Evolutionary conservation across 2,797 vertebrate species (phyloP), one percentile per base, ranked within the genome.

Genomic region (Acestrorhynchus altus): DNA sequence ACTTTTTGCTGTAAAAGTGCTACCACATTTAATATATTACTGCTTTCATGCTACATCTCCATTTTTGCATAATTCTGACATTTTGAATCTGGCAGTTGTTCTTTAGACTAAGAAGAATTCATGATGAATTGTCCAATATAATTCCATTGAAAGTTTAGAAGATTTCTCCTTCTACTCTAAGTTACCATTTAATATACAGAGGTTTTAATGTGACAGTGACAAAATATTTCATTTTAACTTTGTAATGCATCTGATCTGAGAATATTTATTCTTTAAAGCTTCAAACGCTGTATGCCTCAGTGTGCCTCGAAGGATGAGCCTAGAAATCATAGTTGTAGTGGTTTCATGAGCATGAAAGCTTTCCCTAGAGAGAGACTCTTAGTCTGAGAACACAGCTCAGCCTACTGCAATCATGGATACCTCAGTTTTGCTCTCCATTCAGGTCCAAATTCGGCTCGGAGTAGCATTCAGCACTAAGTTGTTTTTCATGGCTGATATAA

Each of bases 401-500:
- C 39, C 22, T 46, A 4, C 61, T 49, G 42, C 8, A 20, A 39
- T 69, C 66, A 39, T 20, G 18, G 28, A 40, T 47, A 52, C 59
- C 46, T 74, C n/a, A 16, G 20, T 39, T 63, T 51, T 15, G n/a
- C 42, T 20, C 54, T 47, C 46, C 46, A 18, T 24, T 42, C 24
- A 59, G 47, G n/a, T 35, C 12, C 11, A 10, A 39, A 26, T 39
- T 64, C 26, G 39, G 13, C 26, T 64, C 16, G 12, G 51, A 57
- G 8, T 20, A 31, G 24, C 65, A 47, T 68, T 60, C 24, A 22
- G 59, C 46, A 59, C 64, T 52, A 42, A 68, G 49, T n/a, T 15
- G 52, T 11, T 60, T 47, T 74, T 69, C 61, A 26, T 42, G 59
- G 26, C 49, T 79, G 39, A 59, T 57, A 28, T 77, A 24, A 63